Evolutionary conservation across 2,797 vertebrate genomes (phyloP).

Genomic region (Chelmon rostratus): DNA sequence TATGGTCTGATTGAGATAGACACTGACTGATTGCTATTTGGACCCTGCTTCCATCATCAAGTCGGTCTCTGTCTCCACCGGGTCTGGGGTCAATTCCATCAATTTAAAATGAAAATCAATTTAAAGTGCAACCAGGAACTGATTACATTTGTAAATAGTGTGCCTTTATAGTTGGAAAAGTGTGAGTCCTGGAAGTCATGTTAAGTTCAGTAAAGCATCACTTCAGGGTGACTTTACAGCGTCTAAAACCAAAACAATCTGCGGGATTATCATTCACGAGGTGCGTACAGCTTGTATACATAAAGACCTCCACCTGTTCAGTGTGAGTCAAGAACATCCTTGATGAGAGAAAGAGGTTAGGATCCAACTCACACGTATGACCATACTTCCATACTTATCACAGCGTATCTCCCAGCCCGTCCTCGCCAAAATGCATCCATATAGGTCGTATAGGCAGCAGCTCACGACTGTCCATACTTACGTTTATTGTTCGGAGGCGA

Average conservation of each 20-base stretch:
- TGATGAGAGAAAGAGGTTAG: no score
- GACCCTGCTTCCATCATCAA: constrained; percentile 59
- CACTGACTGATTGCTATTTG: constrained; percentile 71
- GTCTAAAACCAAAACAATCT: not conserved
- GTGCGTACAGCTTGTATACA: not conserved
- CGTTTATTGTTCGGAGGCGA: no score
- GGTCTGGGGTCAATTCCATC: constrained; percentile 58
- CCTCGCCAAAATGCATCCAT: no score
- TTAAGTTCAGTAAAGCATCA: not conserved
- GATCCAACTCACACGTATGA: no score
- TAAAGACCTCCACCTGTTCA: not conserved
- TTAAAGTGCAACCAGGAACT: constrained; percentile 37
- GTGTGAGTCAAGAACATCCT: no score
- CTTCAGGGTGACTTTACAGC: not conserved
- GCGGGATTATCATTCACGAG: not conserved
- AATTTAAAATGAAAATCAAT: constrained; percentile 62
- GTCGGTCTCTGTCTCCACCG: constrained; percentile 38
- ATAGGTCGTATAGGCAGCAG: no score
- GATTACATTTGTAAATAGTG: constrained; percentile 34
- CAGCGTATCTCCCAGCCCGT: no score
- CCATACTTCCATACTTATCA: no score
- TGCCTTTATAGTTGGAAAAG: not conserved
- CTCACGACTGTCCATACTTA: no score
- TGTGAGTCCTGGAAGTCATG: constrained; percentile 6
- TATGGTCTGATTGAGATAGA: constrained; percentile 72